These are phyloP conservation scores for Hycleus cichorii DNA, from an alignment of 1,140 invertebrate genomes.

Conservation along the genomic window DNA sequence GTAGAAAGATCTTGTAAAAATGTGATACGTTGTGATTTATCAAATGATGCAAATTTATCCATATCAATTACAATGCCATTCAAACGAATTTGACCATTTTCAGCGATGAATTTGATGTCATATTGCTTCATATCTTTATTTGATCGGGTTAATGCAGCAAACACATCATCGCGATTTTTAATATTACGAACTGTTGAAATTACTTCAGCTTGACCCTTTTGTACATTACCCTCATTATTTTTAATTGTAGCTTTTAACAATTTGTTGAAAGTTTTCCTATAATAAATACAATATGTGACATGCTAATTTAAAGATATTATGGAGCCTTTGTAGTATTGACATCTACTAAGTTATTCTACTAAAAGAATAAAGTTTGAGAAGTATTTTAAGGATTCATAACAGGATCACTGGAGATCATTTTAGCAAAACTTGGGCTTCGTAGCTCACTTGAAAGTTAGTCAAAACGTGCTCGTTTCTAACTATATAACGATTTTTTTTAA, in stretches of 20 bases:
- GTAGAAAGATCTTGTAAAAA: conserved; percentile 13
- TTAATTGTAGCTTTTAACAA: conserved; percentile 30
- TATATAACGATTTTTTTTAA: no score
- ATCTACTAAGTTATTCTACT: no score
- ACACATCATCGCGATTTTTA: conserved; percentile 30
- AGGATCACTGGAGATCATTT: no score
- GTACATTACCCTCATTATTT: conserved; percentile 20
- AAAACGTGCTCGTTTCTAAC: no score
- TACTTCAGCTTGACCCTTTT: conserved; percentile 30
- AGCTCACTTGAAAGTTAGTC: no score
- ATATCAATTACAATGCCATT: conserved; percentile 31
- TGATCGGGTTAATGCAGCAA: conserved; percentile 30
- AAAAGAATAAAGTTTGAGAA: no score
- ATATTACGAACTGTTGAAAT: conserved; percentile 33
- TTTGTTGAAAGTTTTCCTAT: conserved; percentile 34
- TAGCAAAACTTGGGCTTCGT: no score
- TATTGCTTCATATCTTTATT: conserved; percentile 31
- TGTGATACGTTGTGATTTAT: conserved; percentile 14
- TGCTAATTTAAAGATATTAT: no score
- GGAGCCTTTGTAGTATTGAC: no score
- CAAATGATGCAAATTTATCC: conserved; percentile 23
- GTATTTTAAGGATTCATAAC: no score
- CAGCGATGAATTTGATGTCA: conserved; percentile 27
- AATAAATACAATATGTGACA: no score
- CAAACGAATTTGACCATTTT: conserved; percentile 26